Conservation (phyloP, 2,888 invertebrate species). For the Gasteruption jaculator region DNA sequence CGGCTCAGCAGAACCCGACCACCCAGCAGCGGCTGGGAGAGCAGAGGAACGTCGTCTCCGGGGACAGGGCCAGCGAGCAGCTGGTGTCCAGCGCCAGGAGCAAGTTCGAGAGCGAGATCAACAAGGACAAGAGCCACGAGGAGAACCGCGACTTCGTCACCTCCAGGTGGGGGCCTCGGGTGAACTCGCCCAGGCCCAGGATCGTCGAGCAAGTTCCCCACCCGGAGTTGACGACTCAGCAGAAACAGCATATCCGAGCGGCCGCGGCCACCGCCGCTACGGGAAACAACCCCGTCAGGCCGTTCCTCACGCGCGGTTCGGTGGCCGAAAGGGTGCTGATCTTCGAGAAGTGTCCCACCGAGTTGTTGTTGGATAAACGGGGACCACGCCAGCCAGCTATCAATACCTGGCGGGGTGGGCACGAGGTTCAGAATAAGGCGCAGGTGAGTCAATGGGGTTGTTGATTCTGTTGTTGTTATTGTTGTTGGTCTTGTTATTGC, state of each 20-base stretch:
- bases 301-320: constrained; percentile 83
- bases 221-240: constrained; percentile 62
- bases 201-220: constrained; percentile 57
- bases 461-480: too few species aligned
- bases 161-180: constrained; percentile 51
- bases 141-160: constrained; percentile 35
- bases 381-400: constrained; percentile 56
- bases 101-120: constrained; percentile 37
- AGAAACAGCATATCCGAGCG: constrained; percentile 56
- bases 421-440: constrained; percentile 52
- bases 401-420: constrained; percentile 49
- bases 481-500: too few species aligned
- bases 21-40: constrained; percentile 50
- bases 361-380: constrained; percentile 67
- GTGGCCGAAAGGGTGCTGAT: constrained; percentile 87
- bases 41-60: constrained; percentile 48
- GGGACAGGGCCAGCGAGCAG: constrained; percentile 24
- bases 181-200: constrained; percentile 41
- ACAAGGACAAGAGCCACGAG: constrained; percentile 27
- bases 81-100: constrained; percentile 36
- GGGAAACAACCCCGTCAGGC: constrained; percentile 67
- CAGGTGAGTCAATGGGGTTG: constrained; percentile 57
- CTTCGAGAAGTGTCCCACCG: constrained; percentile 86
- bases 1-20: constrained; percentile 53
- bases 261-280: constrained; percentile 51